Evolutionary conservation across 2,113 vertebrate genomes (phyloP).

Genomic region (Labeo catla): DNA sequence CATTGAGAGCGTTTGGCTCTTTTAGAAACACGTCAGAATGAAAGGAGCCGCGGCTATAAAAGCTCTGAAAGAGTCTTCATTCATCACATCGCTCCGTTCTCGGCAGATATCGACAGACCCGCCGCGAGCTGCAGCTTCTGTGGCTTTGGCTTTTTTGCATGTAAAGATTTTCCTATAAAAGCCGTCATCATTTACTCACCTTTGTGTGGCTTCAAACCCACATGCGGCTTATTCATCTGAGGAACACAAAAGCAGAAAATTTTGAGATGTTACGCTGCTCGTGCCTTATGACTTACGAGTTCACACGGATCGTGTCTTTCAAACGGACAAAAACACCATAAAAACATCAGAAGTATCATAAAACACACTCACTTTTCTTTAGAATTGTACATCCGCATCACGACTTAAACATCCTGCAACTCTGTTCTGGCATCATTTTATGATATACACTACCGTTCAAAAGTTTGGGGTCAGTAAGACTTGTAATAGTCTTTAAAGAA

Average conservation of each 20-base stretch:
- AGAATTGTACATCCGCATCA: neutral
- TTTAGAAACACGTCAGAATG: neutral
- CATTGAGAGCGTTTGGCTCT: neutral
- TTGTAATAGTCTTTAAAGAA: too few species aligned
- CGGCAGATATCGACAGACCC: neutral
- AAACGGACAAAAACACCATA: neutral
- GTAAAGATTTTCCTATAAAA: neutral
- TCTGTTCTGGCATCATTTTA: too few species aligned
- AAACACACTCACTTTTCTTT: neutral
- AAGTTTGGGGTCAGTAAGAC: too few species aligned
- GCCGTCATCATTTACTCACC: neutral
- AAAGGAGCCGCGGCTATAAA: neutral
- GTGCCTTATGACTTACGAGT: too few species aligned
- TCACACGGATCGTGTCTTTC: neutral
- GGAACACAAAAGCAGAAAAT: neutral
- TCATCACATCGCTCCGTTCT: neutral
- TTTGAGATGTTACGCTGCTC: too few species aligned
- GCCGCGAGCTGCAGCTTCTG: neutral
- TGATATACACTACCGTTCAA: too few species aligned
- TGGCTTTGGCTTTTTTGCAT: neutral
- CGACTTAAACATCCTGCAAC: neutral
- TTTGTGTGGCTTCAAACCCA: neutral
- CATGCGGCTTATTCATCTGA: neutral
- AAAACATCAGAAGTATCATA: neutral
- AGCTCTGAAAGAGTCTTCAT: neutral